These are phyloP conservation scores for Pocillopora verrucosa DNA, from an alignment of 64 coral and sea anemone species.

Conservation along the genomic window DNA sequence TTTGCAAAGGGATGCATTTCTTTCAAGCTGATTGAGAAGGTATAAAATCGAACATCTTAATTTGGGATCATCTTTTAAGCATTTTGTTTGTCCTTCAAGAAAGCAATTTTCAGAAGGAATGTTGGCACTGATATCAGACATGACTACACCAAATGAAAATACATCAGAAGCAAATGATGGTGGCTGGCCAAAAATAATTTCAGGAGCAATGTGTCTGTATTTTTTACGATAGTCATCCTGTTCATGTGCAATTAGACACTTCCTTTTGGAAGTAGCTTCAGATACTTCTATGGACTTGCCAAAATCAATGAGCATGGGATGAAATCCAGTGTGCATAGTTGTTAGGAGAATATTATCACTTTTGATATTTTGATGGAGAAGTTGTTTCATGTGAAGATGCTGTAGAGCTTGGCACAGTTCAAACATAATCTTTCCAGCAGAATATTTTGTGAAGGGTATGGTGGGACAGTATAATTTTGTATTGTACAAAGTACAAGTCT, in stretches of 20 bases:
- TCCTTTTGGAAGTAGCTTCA: conserved; percentile 31
- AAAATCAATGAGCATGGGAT: conserved; percentile 69
- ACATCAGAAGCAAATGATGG: conserved; percentile 48
- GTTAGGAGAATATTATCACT: conserved; percentile 59
- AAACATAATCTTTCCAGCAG: conserved; percentile 38
- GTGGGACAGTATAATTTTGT: conserved; percentile 17
- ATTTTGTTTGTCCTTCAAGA: conserved; percentile 26
- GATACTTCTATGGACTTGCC: conserved; percentile 38
- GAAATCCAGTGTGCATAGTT: conserved; percentile 3
- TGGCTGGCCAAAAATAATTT: conserved; percentile 47
- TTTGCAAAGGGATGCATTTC: neutral
- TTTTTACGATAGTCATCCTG: conserved; percentile 50
- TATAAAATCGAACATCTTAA: neutral
- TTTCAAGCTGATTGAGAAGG: neutral
- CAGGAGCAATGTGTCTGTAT: conserved; percentile 55
- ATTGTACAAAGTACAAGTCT: conserved; percentile 35
- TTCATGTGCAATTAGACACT: conserved; percentile 9
- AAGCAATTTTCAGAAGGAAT: conserved; percentile 45
- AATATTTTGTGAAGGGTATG: conserved; percentile 12
- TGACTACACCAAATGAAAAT: conserved; percentile 65
- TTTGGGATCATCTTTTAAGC: neutral
- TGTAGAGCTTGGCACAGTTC: conserved; percentile 51
- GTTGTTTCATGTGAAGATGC: conserved; percentile 21
- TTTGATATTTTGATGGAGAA: conserved; percentile 59
- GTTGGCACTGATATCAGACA: conserved; percentile 49